These are phyloP conservation scores for Meloe dianella DNA, from an alignment of 2,888 invertebrate species.

Conservation along the genomic window DNA sequence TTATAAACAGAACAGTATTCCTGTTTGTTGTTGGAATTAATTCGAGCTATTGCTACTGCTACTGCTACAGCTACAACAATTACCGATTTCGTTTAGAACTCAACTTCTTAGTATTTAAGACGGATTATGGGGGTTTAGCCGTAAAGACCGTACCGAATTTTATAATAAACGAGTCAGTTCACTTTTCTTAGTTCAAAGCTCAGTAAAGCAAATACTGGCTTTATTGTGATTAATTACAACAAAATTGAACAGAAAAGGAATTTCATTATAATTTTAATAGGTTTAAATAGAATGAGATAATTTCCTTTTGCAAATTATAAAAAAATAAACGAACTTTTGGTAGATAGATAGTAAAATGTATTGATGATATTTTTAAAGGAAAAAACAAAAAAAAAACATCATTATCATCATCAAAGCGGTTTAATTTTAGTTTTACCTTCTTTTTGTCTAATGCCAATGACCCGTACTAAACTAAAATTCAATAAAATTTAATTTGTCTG, in stretches of 20 bases:
- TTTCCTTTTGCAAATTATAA: not conserved
- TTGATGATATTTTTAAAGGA: not conserved
- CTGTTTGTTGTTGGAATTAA: conserved; percentile 29
- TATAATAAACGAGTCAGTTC: conserved; percentile 42
- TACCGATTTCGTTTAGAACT: conserved; percentile 36
- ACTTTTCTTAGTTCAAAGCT: conserved; percentile 43
- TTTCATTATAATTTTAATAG: conserved; percentile 29
- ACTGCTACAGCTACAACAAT: conserved; percentile 20
- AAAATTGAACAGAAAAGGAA: conserved; percentile 32
- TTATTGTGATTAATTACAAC: conserved; percentile 44
- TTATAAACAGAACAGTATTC: conserved; percentile 8
- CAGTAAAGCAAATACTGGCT: conserved; percentile 44
- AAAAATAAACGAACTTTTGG: not conserved
- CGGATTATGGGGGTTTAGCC: conserved; percentile 47
- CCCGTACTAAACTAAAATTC: conserved; percentile 15
- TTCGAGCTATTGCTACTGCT: conserved; percentile 23
- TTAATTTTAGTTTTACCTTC: conserved; percentile 22
- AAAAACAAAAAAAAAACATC: not conserved
- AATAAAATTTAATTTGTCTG: conserved; percentile 11
- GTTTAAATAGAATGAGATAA: not conserved
- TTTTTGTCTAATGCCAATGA: conserved; percentile 14
- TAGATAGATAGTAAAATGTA: too few species aligned
- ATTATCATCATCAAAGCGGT: conserved; percentile 19
- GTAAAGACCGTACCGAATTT: conserved; percentile 46
- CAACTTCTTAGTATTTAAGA: conserved; percentile 43